phyloP scores from a whole-genome alignment of 2,113 vertebrate species.

The Protomyctophum bolini region DNA sequence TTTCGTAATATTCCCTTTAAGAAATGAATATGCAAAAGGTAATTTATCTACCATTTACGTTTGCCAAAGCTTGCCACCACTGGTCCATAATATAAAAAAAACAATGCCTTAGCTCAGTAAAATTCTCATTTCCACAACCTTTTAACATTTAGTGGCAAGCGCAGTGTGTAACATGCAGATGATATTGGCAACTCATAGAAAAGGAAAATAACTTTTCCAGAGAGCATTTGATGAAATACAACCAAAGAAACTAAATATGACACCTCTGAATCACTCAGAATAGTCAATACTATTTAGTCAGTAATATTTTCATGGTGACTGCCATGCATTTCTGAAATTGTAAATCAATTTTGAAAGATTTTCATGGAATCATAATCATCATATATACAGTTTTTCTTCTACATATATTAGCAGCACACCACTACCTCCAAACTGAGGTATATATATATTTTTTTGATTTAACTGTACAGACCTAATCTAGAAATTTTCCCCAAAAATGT shows the following conservation, averaged over 20 bases:
- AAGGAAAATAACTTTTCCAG: not conserved
- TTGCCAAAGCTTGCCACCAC: not conserved
- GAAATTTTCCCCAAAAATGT: not conserved
- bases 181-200: not conserved
- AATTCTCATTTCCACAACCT: not conserved
- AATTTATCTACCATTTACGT: not conserved
- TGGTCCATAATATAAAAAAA: not conserved
- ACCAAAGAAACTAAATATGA: not conserved
- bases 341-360: no score
- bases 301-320: no score
- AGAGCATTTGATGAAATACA: not conserved
- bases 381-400: not conserved
- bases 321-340: no score
- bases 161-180: not conserved
- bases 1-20: not conserved
- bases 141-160: not conserved
- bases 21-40: not conserved
- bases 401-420: not conserved
- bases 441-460: not conserved
- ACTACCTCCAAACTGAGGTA: not conserved
- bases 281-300: no score
- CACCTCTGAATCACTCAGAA: not conserved
- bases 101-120: not conserved
- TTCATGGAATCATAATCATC: no score
- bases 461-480: constrained; percentile 5